A percentile compares a stretch with the other conserved stretches of the same genome.
These are phyloP conservation scores for Linepithema humile DNA, from an alignment of 1,140 invertebrate genomes.

Conservation along the genomic window DNA sequence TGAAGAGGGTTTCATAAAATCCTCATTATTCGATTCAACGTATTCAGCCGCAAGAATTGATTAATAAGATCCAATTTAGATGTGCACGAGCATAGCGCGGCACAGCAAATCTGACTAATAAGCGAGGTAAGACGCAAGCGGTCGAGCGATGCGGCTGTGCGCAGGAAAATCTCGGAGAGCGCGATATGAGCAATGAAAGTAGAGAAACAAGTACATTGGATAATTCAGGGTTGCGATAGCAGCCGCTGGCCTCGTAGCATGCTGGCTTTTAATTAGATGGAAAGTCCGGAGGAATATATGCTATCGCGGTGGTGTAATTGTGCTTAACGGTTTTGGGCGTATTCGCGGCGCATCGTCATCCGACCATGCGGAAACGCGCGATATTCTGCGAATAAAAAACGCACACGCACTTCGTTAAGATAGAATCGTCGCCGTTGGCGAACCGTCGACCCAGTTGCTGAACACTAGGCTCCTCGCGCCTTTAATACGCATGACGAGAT, in stretches of 20 bases:
- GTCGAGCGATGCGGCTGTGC: not conserved
- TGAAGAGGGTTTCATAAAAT: not conserved
- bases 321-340: constrained; percentile 38
- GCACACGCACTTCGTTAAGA: too few relatives aligned
- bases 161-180: not conserved
- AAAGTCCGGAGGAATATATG: constrained; percentile 20
- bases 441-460: not conserved
- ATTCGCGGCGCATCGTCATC: not conserved
- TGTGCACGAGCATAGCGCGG: not conserved
- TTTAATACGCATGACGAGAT: not conserved
- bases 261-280: constrained; percentile 43
- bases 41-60: not conserved
- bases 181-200: constrained; percentile 17
- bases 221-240: constrained; percentile 30
- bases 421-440: not conserved
- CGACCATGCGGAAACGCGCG: not conserved
- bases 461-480: not conserved
- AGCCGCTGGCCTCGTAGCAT: not conserved
- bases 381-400: constrained; percentile 1
- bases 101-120: not conserved
- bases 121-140: not conserved
- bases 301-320: constrained; percentile 23
- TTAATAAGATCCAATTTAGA: constrained; percentile 24
- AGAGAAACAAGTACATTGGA: constrained; percentile 36
- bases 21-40: not conserved